Evolutionary conservation across 2,888 invertebrate species (phyloP), one percentile per base, ranked within the genome.

Genomic region (Trichogramma dendrolimi): DNA sequence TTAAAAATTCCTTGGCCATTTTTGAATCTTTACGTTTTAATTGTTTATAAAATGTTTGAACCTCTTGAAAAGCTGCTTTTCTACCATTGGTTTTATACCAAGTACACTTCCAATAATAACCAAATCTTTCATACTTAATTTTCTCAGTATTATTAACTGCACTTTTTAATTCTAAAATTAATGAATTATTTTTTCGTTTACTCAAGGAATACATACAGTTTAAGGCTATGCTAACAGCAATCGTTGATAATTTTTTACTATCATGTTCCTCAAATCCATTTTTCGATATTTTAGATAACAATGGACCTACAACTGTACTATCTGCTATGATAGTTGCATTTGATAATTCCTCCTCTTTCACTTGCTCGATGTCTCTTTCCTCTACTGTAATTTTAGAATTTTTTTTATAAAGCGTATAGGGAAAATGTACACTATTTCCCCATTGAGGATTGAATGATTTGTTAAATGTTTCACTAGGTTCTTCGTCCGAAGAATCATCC

Each of bases 1-100:
- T 7, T n/a, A 53, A 0, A 39, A 53, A 53, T 39, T 38, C 4
- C 39, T 53, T 5, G 27, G 53, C 53, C 10, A 40, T 7, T 40
- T 5, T 11, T 6, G 53, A 11, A 8, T 53, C 8, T 6, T 5
- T 53, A 39, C 38, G 27, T 53, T 53, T 53, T 39, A 53, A 11
- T 53, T 53, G 11, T 53, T 53, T 53, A 7, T 53, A 53, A 39
- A 53, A 53, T 6, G n/a, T 53, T 53, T 40, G 27, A 10, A 53
- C 53, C 10, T 53, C 40, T 53, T 8, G 8, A 39, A 53, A 8
- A 38, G n/a, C 39, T n/a, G 42, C 39, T 41, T n/a, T 11, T 10
- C 39, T 39, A 6, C 53, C 53, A 6, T 53, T 8, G 7, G 27
- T 41, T 8, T 39, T 11, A 6, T 14, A 53, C 53, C 53, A 53